Conservation (phyloP, 2,888 invertebrate genomes). For the Glyphotaelius pellucidus region DNA sequence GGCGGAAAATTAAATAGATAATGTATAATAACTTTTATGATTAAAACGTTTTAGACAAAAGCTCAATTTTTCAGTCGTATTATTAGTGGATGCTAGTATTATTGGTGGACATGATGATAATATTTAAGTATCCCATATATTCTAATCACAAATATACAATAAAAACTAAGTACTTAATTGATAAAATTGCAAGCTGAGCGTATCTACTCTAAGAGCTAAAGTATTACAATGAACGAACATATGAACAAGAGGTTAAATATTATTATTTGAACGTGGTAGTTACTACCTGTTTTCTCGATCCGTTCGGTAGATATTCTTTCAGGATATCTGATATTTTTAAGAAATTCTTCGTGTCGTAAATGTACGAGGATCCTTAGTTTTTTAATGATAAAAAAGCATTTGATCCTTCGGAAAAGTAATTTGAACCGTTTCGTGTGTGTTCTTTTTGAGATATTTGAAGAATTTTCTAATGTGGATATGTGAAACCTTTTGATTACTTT, state of each 20-base stretch:
- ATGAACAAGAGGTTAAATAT: neutral
- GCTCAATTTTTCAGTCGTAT: neutral
- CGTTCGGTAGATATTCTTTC: neutral
- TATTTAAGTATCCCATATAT: neutral
- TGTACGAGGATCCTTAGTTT: neutral
- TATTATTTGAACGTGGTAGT: neutral
- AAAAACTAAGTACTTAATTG: neutral
- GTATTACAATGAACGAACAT: neutral
- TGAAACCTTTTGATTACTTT: slow-evolving; percentile 32
- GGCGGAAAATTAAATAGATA: neutral
- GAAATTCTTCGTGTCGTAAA: slow-evolving; percentile 1
- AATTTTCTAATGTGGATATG: slow-evolving; percentile 38
- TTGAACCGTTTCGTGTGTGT: slow-evolving; percentile 38
- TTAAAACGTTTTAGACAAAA: too few relatives aligned
- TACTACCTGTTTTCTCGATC: neutral
- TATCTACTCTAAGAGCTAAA: neutral
- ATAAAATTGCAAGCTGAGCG: neutral
- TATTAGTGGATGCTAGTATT: too few relatives aligned
- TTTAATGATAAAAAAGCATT: slow-evolving; percentile 28
- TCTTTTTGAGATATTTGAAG: slow-evolving; percentile 26
- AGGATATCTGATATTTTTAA: slow-evolving; percentile 36
- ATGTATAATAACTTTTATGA: too few relatives aligned
- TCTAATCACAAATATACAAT: neutral
- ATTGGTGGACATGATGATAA: neutral
- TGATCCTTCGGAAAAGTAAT: slow-evolving; percentile 29